A percentile compares a stretch with the other conserved stretches of the same genome.
These are phyloP conservation scores for Argyrosomus japonicus DNA, from an alignment of 2,113 vertebrate genomes.

Conservation along the genomic window DNA sequence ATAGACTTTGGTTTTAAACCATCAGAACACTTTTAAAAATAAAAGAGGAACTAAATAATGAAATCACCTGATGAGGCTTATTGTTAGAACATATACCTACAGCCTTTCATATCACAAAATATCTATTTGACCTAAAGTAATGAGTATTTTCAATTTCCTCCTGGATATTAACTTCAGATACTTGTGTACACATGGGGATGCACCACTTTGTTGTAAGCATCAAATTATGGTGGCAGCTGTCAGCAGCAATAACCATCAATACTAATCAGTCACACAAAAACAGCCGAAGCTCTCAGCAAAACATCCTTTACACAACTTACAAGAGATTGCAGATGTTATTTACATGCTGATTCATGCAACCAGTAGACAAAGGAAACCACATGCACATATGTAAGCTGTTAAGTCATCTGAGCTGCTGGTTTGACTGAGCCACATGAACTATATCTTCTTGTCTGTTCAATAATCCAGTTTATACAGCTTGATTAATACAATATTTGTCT, in stretches of 20 bases:
- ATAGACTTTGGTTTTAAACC: neutral
- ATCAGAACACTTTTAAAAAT: neutral
- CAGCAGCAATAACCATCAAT: neutral
- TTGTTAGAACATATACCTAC: neutral
- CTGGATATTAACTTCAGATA: neutral
- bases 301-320: neutral
- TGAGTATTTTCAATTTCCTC: neutral
- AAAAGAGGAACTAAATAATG: neutral
- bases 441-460: neutral
- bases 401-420: neutral
- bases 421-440: too few species aligned
- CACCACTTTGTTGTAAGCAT: neutral
- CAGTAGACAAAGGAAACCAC: neutral
- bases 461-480: neutral
- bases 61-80: neutral
- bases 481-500: neutral
- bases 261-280: neutral
- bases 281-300: neutral
- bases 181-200: neutral
- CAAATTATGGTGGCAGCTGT: neutral
- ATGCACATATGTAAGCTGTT: neutral
- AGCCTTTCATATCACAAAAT: neutral
- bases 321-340: neutral
- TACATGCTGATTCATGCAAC: conserved; percentile 3
- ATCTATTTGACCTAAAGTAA: neutral